These are phyloP conservation scores for Brachyrhaphis roseni DNA, from an alignment of 2,797 vertebrate genomes.

Conservation along the genomic window DNA sequence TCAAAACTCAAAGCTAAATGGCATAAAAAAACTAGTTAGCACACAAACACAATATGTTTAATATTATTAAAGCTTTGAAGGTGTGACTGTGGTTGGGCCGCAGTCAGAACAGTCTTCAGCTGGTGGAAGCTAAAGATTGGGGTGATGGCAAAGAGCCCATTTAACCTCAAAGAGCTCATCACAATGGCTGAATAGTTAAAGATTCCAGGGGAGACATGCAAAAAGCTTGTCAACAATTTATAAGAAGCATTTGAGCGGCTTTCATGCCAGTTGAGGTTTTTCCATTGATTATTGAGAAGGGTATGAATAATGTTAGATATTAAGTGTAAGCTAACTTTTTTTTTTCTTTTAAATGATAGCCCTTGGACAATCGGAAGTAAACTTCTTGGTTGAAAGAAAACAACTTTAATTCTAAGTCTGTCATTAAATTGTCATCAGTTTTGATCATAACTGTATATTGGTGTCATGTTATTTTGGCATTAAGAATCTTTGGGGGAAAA, in stretches of 20 bases:
- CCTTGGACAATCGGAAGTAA: not conserved
- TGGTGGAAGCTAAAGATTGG: not conserved
- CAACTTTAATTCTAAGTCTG: not conserved
- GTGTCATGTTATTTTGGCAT: not conserved
- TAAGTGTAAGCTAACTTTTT: not conserved
- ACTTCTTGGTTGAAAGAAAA: not conserved
- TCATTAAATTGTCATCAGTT: not conserved
- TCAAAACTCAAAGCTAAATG: not conserved
- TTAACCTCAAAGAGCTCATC: not conserved
- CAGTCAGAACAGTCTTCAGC: no score
- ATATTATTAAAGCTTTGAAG: not conserved
- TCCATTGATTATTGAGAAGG: not conserved
- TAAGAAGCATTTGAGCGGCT: not conserved
- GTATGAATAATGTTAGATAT: not conserved
- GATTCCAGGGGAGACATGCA: not conserved
- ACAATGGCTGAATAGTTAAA: not conserved
- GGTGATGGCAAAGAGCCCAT: not conserved
- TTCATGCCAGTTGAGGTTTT: not conserved
- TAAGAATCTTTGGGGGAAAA: not conserved
- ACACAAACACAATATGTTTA: not conserved
- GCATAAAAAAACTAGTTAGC: not conserved
- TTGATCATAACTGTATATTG: not conserved
- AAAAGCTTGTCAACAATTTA: not conserved
- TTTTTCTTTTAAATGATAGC: not conserved
- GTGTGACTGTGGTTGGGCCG: no score